Evolutionary conservation across 2,113 vertebrate species (phyloP).

Genomic region (Chloropsis cyanopogon): DNA sequence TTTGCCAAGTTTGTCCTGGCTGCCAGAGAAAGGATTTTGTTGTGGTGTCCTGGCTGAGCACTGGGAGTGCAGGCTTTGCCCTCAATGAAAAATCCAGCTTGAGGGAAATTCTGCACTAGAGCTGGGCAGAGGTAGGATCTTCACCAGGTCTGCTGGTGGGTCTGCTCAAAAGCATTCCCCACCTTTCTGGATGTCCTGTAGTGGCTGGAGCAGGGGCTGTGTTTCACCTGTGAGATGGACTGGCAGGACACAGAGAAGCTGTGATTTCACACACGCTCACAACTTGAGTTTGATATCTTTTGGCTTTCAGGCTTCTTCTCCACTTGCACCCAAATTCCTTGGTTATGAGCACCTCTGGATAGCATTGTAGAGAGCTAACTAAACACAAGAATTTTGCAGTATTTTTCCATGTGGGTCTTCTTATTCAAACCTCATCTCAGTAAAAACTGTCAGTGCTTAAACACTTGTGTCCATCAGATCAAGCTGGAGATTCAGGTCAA

Average conservation of each 20-base stretch:
- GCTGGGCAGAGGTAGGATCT: background rate
- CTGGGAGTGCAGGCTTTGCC: background rate
- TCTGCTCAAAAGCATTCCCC: background rate
- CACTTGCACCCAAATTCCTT: accelerated
- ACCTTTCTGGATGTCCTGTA: background rate
- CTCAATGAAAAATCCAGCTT: accelerated
- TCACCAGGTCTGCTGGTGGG: background rate
- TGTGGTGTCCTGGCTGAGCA: background rate
- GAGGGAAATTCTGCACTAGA: background rate
- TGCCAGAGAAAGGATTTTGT: background rate
- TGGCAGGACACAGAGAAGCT: accelerated
- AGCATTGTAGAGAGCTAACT: background rate
- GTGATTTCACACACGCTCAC: background rate
- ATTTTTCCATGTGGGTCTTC: background rate
- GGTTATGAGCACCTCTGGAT: background rate
- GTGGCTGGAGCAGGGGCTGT: background rate
- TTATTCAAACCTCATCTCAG: background rate
- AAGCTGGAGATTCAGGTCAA: background rate
- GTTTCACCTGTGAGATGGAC: background rate
- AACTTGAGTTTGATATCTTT: background rate
- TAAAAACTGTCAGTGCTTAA: background rate
- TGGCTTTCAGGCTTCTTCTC: background rate
- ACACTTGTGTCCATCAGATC: accelerated
- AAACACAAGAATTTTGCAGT: background rate
- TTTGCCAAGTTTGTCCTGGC: background rate